Evolutionary conservation across 2,888 invertebrate genomes (phyloP).

Genomic region (Hirtodrosophila trivittata): DNA sequence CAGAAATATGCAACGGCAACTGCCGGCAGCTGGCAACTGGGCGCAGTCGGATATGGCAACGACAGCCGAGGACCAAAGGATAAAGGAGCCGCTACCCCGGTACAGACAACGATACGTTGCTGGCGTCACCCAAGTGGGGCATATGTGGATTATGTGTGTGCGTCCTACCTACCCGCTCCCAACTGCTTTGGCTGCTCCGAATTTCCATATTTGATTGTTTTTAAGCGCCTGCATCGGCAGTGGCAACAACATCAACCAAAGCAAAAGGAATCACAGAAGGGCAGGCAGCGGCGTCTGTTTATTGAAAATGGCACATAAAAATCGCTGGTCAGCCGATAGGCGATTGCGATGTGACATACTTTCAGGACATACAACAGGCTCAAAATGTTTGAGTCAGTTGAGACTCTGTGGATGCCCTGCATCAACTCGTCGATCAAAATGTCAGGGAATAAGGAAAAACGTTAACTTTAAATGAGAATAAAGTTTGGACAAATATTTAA

Average conservation of each 20-base stretch:
- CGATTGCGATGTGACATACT: slow-evolving; percentile 34
- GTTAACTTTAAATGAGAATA: too few relatives aligned
- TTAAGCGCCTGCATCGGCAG: slow-evolving; percentile 49
- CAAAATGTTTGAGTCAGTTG: background rate
- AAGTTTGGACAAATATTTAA: too few relatives aligned
- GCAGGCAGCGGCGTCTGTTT: slow-evolving; percentile 51
- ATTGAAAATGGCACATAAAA: slow-evolving; percentile 69
- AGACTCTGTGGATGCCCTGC: slow-evolving; percentile 14
- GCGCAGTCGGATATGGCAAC: slow-evolving; percentile 39
- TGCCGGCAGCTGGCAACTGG: slow-evolving; percentile 18
- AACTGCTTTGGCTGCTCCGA: slow-evolving; percentile 44
- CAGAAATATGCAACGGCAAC: slow-evolving; percentile 62
- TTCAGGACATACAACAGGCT: slow-evolving; percentile 13
- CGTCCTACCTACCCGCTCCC: slow-evolving; percentile 11
- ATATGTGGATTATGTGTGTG: slow-evolving; percentile 59
- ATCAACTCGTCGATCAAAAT: background rate
- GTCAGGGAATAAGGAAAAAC: too few relatives aligned
- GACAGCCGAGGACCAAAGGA: slow-evolving; percentile 14
- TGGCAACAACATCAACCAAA: slow-evolving; percentile 21
- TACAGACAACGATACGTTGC: slow-evolving; percentile 30
- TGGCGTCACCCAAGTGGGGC: slow-evolving; percentile 38
- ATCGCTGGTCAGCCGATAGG: slow-evolving; percentile 36
- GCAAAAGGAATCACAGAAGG: slow-evolving; percentile 5
- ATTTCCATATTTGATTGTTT: slow-evolving; percentile 77
- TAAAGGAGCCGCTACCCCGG: slow-evolving; percentile 2